phyloP scores from a whole-genome alignment of 2,797 vertebrate species.

The Graptemys geographica region DNA sequence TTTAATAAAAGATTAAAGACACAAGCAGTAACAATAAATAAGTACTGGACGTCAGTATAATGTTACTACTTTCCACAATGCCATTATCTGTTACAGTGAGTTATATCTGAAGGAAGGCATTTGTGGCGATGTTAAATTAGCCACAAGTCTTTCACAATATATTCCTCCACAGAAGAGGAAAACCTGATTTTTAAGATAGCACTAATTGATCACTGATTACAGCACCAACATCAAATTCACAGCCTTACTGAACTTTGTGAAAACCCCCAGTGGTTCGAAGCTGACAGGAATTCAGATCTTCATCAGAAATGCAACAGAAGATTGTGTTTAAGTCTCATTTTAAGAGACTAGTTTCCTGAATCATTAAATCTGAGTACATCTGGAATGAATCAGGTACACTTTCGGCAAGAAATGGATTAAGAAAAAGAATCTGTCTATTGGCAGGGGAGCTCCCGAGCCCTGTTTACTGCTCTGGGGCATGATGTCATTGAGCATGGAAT shows the following conservation, averaged over 20 bases:
- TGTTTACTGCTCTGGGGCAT: neutral
- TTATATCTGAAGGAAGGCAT: neutral
- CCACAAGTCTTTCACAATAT: neutral
- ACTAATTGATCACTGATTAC: neutral
- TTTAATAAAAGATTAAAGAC: neutral
- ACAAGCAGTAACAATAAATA: neutral
- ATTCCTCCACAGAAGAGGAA: conserved; percentile 4
- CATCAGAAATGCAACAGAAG: neutral
- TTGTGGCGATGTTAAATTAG: neutral
- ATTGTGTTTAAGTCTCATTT: conserved; percentile 21
- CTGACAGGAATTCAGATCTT: conserved; percentile 44
- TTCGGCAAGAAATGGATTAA: conserved; percentile 62
- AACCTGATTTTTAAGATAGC: neutral
- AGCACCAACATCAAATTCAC: neutral
- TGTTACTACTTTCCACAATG: neutral
- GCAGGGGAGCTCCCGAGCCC: conserved; percentile 43
- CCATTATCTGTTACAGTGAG: neutral
- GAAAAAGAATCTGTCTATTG: conserved; percentile 45
- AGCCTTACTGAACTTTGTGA: neutral
- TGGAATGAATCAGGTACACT: conserved; percentile 77
- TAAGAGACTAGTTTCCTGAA: conserved; percentile 59
- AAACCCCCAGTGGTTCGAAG: conserved; percentile 27
- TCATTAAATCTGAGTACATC: conserved; percentile 66
- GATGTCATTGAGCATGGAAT: neutral
- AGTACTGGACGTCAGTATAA: neutral